Evolutionary conservation across 2,888 invertebrate species (phyloP).

Genomic region (Cenopis cana): DNA sequence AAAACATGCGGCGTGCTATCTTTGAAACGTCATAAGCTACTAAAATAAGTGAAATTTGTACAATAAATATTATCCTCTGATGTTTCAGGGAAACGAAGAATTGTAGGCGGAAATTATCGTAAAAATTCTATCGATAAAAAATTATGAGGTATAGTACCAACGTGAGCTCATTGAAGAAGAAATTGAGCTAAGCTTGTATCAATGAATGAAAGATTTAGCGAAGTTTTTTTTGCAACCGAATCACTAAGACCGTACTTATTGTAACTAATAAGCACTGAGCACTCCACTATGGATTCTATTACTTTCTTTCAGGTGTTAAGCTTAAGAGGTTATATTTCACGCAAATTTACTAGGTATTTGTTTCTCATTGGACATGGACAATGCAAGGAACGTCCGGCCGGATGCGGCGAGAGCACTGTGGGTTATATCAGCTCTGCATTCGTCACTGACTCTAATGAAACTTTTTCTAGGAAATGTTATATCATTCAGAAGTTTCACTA

Average conservation of each 20-base stretch:
- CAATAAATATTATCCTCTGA: too few species aligned
- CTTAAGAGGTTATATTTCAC: slow-evolving; percentile 16
- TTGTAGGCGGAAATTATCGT: too few species aligned
- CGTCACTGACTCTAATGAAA: slow-evolving; percentile 34
- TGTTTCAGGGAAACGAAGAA: too few species aligned
- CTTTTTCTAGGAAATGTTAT: slow-evolving; percentile 15
- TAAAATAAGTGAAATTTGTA: too few species aligned
- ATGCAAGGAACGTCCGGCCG: slow-evolving; percentile 51
- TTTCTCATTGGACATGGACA: slow-evolving; percentile 33
- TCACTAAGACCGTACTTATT: background rate
- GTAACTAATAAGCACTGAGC: background rate
- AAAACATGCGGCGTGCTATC: too few species aligned
- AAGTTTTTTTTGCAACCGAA: background rate
- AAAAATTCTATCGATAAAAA: too few species aligned
- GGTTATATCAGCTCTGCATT: slow-evolving; percentile 40
- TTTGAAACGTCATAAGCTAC: too few species aligned
- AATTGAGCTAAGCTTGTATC: background rate
- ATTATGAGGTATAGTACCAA: too few species aligned
- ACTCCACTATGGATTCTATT: slow-evolving; percentile 4
- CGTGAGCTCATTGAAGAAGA: background rate
- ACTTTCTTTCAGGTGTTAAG: background rate
- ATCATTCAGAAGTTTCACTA: background rate
- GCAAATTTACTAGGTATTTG: background rate
- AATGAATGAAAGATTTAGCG: background rate
- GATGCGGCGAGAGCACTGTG: slow-evolving; percentile 49